Evolutionary conservation across 2,888 invertebrate species (phyloP).

Genomic region (Chrysolina haemoptera): DNA sequence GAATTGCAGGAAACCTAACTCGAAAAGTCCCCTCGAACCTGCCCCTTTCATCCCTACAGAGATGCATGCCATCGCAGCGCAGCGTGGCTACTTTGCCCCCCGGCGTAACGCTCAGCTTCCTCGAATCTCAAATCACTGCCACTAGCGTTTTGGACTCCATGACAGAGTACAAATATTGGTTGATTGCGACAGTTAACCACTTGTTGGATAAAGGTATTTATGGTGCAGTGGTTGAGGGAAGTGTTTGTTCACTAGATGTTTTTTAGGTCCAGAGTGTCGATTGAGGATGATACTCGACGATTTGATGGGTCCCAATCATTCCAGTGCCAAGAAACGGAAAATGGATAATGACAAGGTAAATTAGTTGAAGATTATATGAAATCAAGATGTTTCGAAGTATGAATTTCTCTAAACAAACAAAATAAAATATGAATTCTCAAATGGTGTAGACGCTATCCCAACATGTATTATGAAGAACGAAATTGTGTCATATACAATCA

Average conservation of each 20-base stretch:
- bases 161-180: constrained; percentile 85
- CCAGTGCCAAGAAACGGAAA: constrained; percentile 74
- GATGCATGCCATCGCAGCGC: constrained; percentile 62
- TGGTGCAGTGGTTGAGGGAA: background rate
- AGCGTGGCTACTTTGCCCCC: constrained; percentile 65
- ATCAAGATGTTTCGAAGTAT: background rate
- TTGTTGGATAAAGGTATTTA: constrained; percentile 77
- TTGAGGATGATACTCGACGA: constrained; percentile 83
- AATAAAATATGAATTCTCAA: too few relatives aligned
- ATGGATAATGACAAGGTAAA: constrained; percentile 75
- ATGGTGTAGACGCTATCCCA: too few relatives aligned
- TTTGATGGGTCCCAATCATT: constrained; percentile 83
- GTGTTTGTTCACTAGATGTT: constrained; percentile 14
- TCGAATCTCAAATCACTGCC: constrained; percentile 83
- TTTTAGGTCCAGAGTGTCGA: constrained; percentile 79
- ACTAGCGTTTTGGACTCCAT: constrained; percentile 80
- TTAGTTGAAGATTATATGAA: background rate
- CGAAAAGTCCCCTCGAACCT: constrained; percentile 63
- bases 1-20: constrained; percentile 69
- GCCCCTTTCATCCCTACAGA: constrained; percentile 66
- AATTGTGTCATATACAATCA: too few relatives aligned
- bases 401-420: background rate
- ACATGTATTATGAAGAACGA: too few relatives aligned
- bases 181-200: constrained; percentile 73
- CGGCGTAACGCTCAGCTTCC: constrained; percentile 74